Percentiles rank a stretch among this genome's conserved stretches.
phyloP scores from a whole-genome alignment of 2,797 vertebrate species.

The Gouania willdenowi region DNA sequence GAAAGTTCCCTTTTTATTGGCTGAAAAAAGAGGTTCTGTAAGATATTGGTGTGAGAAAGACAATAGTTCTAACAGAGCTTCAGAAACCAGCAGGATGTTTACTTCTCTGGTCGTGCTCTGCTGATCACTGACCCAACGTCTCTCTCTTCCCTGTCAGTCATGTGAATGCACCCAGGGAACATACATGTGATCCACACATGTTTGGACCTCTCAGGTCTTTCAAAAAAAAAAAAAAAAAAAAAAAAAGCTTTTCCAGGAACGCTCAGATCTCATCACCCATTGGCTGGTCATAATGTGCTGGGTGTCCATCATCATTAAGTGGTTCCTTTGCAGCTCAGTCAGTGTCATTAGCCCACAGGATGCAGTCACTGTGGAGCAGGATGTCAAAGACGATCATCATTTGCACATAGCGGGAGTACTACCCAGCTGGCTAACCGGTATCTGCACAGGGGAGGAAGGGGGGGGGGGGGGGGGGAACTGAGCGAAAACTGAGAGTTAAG shows the following conservation, averaged over 20 bases:
- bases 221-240: no score
- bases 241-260: neutral
- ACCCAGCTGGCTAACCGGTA: conserved; percentile 22
- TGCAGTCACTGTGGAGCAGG: conserved; percentile 41
- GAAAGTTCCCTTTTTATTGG: no score
- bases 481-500: conserved; percentile 44
- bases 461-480: conserved; percentile 10
- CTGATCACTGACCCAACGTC: conserved; percentile 10
- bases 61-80: no score
- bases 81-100: conserved; percentile 4
- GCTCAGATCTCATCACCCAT: conserved; percentile 11
- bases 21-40: no score
- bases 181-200: conserved; percentile 11
- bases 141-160: neutral
- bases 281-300: conserved; percentile 31
- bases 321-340: conserved; percentile 38
- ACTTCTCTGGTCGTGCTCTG: neutral
- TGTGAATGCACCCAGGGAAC: neutral
- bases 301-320: conserved; percentile 49
- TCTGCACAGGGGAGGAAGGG: conserved; percentile 21
- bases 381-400: conserved; percentile 63
- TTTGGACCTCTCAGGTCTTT: neutral
- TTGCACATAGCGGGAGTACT: conserved; percentile 44
- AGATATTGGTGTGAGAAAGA: no score
- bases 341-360: conserved; percentile 64